Evolutionary conservation across 2,797 vertebrate genomes (phyloP).

Genomic region (Myoxocephalus aenaeus): DNA sequence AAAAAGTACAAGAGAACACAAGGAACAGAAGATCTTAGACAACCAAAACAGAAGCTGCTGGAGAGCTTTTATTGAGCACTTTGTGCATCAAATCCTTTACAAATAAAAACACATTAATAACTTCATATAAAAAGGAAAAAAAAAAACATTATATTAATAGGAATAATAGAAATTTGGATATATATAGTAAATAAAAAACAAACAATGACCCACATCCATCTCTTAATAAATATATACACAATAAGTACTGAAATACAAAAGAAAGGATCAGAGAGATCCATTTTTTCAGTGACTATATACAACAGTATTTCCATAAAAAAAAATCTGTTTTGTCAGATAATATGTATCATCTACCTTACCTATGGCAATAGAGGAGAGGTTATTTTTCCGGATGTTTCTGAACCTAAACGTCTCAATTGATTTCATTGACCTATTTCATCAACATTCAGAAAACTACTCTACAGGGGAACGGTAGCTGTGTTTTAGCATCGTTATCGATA

Average conservation of each 20-base stretch:
- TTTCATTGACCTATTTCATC: constrained; percentile 56
- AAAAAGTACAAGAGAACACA: background rate
- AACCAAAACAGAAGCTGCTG: constrained; percentile 23
- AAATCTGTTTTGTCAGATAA: constrained; percentile 17
- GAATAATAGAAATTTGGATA: constrained; percentile 73
- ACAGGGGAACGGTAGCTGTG: constrained; percentile 23
- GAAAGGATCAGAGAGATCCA: constrained; percentile 45
- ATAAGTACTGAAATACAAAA: constrained; percentile 84
- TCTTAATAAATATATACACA: constrained; percentile 88
- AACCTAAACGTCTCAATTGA: constrained; percentile 68
- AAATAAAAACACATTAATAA: constrained; percentile 66
- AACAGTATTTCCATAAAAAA: constrained; percentile 48
- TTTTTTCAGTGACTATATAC: constrained; percentile 63
- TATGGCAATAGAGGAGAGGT: constrained; percentile 39
- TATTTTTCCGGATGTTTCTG: constrained; percentile 55
- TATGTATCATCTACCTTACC: constrained; percentile 39
- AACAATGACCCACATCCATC: constrained; percentile 80
- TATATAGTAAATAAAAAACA: constrained; percentile 73
- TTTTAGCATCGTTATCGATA: constrained; percentile 30
- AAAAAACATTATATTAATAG: constrained; percentile 74
- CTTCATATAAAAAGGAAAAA: constrained; percentile 78
- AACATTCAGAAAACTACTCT: constrained; percentile 43
- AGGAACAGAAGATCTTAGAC: constrained; percentile 2
- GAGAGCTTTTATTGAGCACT: constrained; percentile 78
- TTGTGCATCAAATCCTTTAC: constrained; percentile 71